Conservation (phyloP, 2,113 vertebrate species). For the Datnioides undecimradiatus region DNA sequence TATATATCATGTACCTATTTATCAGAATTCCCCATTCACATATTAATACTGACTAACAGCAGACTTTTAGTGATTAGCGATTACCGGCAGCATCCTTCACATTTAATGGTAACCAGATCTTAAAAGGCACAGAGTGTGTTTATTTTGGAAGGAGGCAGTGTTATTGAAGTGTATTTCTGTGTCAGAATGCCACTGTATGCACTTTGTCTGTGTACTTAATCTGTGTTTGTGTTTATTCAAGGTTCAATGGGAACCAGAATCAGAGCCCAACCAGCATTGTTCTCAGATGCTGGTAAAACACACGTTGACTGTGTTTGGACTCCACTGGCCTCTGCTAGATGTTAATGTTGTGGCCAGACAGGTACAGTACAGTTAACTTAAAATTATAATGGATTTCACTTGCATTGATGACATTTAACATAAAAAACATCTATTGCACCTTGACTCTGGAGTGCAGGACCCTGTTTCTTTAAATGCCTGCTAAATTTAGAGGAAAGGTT, state of each 20-base stretch:
- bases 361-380: conserved; percentile 71
- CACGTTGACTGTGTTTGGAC: conserved; percentile 78
- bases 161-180: not conserved
- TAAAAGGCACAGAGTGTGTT: not conserved
- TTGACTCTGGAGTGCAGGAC: not conserved
- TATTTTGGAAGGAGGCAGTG: not conserved
- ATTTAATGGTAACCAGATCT: not conserved
- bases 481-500: too few relatives aligned
- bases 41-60: too few relatives aligned
- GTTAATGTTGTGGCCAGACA: conserved; percentile 84
- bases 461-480: too few relatives aligned
- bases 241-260: conserved; percentile 85
- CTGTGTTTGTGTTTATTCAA: conserved; percentile 49
- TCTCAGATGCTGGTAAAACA: conserved; percentile 86
- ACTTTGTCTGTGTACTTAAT: not conserved
- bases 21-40: too few relatives aligned
- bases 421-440: not conserved
- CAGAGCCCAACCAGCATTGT: conserved; percentile 84
- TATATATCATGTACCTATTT: too few relatives aligned
- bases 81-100: too few relatives aligned
- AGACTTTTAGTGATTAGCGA: too few relatives aligned
- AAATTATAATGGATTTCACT: not conserved
- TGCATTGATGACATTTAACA: not conserved
- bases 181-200: not conserved
- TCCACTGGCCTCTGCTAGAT: conserved; percentile 80